These are phyloP conservation scores for Myotis lucifugus DNA, from an alignment of 2,113 vertebrate genomes.

Conservation along the genomic window DNA sequence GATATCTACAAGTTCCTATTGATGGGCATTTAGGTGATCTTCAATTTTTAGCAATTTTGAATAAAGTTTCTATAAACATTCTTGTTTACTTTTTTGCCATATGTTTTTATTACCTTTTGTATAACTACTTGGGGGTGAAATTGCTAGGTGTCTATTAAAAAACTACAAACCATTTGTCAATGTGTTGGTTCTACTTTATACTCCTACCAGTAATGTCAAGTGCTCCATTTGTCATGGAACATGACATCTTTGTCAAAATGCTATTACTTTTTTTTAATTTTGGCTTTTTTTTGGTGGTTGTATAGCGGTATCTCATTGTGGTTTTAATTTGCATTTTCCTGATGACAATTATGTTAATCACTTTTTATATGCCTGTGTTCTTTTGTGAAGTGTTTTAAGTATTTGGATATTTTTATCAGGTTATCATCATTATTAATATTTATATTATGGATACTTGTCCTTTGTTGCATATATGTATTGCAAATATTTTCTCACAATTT, in stretches of 20 bases:
- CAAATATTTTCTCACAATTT: constrained; percentile 1
- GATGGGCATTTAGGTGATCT: background rate
- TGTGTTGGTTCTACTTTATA: background rate
- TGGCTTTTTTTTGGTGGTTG: background rate
- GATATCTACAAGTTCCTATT: background rate
- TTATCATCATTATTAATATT: background rate
- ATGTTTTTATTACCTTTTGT: background rate
- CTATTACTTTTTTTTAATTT: background rate
- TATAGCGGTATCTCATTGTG: background rate
- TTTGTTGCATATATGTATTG: background rate
- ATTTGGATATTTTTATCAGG: background rate
- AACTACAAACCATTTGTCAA: background rate
- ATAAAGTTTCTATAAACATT: background rate
- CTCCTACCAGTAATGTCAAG: background rate
- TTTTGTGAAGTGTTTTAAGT: background rate
- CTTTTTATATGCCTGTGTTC: background rate
- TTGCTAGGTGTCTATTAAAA: background rate
- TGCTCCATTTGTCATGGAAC: background rate
- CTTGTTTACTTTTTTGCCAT: background rate
- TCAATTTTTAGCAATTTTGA: background rate
- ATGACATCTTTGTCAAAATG: background rate
- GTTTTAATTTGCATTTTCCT: background rate
- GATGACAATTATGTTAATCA: background rate
- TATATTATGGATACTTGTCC: background rate
- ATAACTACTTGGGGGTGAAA: background rate